Base-by-base conservation (phyloP, 2,888 invertebrate species). In the Zygogramma bicolorata region DNA sequence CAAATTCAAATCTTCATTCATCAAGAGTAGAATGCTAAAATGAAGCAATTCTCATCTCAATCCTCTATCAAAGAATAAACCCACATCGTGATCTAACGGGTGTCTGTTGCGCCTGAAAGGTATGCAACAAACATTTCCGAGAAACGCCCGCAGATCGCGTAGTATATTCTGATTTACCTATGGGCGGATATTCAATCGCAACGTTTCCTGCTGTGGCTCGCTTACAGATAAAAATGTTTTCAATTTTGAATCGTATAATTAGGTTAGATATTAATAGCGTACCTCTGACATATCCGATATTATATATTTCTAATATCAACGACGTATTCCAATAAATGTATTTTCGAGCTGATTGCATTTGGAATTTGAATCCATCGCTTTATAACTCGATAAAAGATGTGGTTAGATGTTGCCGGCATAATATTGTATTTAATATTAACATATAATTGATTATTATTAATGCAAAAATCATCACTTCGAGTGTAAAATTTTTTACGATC, bases 231-330 rank as follows among this genome's bases (percentile, higher is more conserved):
- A 72, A 72, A 72, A 72, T 65, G 65, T 68, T 65, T 72, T 72
- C 59, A 40, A 65, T 66, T 69, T 66, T 59, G 46, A 65, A 60
- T 57, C 63, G 40, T 68, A 65, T 76, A 76, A 76, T 76, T 72
- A 59, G 76, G 74, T 76, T 76, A 76, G 73, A 68, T 75, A 75
- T 73, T 73, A 69, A 71, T 73, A 75, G 75, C 68, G 38, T 40
- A 40, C 66, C 59, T 68, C 71, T 66, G 46, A 46, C 46, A 46
- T 18, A 18, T 46, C 20, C 46, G 8, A 46, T 46, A 46, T 46
- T 20, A 46, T 20, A 46, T 46, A 46, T 46, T 46, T 46, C 20
- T 46, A 46, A 46, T 46, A 46, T 46, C 46, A 20, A 20, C 20
- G 46, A 46, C 22, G 46, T 46, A 46, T 46, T 46, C 20, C 20